A percentile compares a stretch with the other conserved stretches of the same genome.
phyloP scores from a whole-genome alignment of 2,888 invertebrate genomes.

The Drosophila rellima region DNA sequence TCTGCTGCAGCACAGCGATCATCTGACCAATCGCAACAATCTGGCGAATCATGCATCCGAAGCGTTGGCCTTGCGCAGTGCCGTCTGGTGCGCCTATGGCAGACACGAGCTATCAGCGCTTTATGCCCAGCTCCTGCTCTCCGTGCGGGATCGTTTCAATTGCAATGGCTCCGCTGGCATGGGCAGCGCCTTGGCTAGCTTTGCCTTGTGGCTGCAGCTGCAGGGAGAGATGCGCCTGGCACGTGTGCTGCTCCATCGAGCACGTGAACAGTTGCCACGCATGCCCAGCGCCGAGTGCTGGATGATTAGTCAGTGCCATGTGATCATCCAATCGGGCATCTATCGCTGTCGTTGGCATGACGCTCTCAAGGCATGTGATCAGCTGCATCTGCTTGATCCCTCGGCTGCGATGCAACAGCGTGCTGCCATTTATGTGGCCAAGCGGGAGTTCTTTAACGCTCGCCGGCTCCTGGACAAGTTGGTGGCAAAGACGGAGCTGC shows the following conservation, averaged over 20 bases:
- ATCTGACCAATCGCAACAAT: constrained; percentile 94
- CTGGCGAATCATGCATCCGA: constrained; percentile 93
- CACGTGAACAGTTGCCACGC: constrained; percentile 89
- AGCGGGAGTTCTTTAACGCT: constrained; percentile 85
- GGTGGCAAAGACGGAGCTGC: constrained; percentile 84
- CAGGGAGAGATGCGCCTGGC: constrained; percentile 88
- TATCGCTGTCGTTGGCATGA: constrained; percentile 88
- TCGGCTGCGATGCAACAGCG: constrained; percentile 89
- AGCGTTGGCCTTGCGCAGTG: constrained; percentile 92
- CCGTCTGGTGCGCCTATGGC: constrained; percentile 95
- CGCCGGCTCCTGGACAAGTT: constrained; percentile 81
- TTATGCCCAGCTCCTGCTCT: constrained; percentile 92
- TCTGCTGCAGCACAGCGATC: constrained; percentile 93
- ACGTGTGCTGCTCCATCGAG: constrained; percentile 88
- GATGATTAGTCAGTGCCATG: constrained; percentile 89
- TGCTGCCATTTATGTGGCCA: constrained; percentile 84
- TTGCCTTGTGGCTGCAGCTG: constrained; percentile 87
- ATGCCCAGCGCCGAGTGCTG: constrained; percentile 88
- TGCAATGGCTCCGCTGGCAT: constrained; percentile 90
- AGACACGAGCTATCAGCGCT: constrained; percentile 94
- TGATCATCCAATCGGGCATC: constrained; percentile 86
- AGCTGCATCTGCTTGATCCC: constrained; percentile 89
- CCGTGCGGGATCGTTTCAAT: constrained; percentile 89
- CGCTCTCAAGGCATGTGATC: constrained; percentile 90
- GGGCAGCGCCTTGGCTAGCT: constrained; percentile 90